Evolutionary conservation across 37 sponge, comb jelly and placozoan species (phyloP).

Genomic region (Amphimedon queenslandica): DNA sequence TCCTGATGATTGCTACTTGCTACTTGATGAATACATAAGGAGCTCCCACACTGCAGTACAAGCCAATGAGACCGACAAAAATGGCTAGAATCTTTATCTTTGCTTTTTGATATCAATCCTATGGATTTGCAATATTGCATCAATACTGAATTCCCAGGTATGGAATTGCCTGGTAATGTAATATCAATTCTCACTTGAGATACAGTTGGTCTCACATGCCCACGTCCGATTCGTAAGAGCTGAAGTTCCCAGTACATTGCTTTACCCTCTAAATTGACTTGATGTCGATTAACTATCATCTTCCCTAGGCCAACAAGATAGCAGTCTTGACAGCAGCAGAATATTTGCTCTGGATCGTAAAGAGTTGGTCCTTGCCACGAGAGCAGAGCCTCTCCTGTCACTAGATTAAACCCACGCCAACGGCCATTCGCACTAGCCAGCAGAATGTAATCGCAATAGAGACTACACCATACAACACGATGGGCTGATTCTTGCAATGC

Average conservation of each 20-base stretch:
- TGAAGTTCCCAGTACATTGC: constrained; percentile 31
- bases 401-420: constrained; percentile 26
- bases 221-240: not conserved
- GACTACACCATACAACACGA: constrained; percentile 20
- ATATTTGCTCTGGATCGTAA: constrained; percentile 16
- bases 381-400: not conserved
- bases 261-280: not conserved
- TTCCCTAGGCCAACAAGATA: constrained; percentile 7
- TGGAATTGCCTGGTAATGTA: not conserved
- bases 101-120: constrained; percentile 4
- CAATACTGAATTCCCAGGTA: not conserved
- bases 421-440: constrained; percentile 39
- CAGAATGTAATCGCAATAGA: not conserved
- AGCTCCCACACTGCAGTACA: constrained; percentile 24
- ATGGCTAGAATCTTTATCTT: not conserved
- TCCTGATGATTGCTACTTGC: not conserved
- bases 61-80: constrained; percentile 25
- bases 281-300: constrained; percentile 1
- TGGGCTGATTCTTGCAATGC: constrained; percentile 1
- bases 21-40: not conserved
- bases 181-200: constrained; percentile 1
- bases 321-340: constrained; percentile 34
- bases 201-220: not conserved
- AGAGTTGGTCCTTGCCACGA: constrained; percentile 12
- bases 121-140: constrained; percentile 15